Conservation (phyloP, 2,888 invertebrate species). For the Diadegma fenestrale region DNA sequence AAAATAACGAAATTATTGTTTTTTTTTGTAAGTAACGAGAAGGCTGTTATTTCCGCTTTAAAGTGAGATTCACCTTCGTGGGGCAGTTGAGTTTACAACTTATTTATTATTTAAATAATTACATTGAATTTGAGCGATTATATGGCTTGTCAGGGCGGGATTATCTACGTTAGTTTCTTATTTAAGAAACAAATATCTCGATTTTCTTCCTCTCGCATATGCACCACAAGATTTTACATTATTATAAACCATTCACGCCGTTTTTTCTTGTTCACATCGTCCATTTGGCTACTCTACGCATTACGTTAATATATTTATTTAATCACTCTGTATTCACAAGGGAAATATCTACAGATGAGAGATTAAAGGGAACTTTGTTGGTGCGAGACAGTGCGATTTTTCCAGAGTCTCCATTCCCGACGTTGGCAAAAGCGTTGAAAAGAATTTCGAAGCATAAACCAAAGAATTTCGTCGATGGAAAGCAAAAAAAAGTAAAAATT, state of each 20-base stretch:
- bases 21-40: slow-evolving; percentile 16
- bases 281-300: slow-evolving; percentile 33
- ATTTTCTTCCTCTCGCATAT: slow-evolving; percentile 55
- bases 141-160: slow-evolving; percentile 72
- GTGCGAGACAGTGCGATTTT: slow-evolving; percentile 47
- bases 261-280: slow-evolving; percentile 18
- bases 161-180: slow-evolving; percentile 69
- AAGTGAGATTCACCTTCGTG: slow-evolving; percentile 59
- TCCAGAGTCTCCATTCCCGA: slow-evolving; percentile 3
- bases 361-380: slow-evolving; percentile 61
- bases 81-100: slow-evolving; percentile 68
- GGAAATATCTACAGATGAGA: slow-evolving; percentile 69
- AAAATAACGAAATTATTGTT: slow-evolving; percentile 12
- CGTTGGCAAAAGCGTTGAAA: background rate
- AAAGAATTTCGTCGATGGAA: background rate
- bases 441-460: background rate
- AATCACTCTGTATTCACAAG: slow-evolving; percentile 70
- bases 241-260: slow-evolving; percentile 61
- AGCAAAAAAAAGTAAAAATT: background rate
- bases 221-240: slow-evolving; percentile 68
- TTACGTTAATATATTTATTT: slow-evolving; percentile 34
- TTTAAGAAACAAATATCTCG: slow-evolving; percentile 59
- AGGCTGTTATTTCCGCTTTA: slow-evolving; percentile 16
- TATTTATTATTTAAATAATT: slow-evolving; percentile 74
- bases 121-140: slow-evolving; percentile 81